Conservation (phyloP, 2,797 vertebrate genomes). For the Simalia tracyae region DNA sequence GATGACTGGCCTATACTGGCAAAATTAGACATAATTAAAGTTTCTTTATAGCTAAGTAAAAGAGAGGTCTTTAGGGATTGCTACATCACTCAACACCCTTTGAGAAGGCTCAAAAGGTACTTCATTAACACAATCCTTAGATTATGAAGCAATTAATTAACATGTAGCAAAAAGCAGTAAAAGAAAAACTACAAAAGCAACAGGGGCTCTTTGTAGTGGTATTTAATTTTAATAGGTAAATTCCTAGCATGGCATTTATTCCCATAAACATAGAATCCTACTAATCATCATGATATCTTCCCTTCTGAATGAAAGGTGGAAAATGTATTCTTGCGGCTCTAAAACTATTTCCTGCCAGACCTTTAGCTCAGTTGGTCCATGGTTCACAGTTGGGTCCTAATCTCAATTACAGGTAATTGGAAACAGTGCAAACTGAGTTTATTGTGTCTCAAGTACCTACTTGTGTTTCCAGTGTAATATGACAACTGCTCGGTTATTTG, state of each 20-base stretch:
- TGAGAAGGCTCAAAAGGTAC: conserved; percentile 12
- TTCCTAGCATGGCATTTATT: not conserved
- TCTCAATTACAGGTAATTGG: not conserved
- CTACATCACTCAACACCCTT: not conserved
- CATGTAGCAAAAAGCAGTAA: not conserved
- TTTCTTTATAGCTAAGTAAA: not conserved
- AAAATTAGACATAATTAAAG: not conserved
- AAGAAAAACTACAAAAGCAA: conserved; percentile 2
- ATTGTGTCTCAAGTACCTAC: not conserved
- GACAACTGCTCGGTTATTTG: not conserved
- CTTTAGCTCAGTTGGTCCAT: not conserved
- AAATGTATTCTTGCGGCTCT: not conserved
- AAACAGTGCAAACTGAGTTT: not conserved
- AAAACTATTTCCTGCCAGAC: not conserved
- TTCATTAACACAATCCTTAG: conserved; percentile 24
- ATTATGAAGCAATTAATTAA: conserved; percentile 7
- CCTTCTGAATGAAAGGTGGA: not conserved
- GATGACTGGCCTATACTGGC: not conserved
- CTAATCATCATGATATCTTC: not conserved
- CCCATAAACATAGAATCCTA: conserved; percentile 12
- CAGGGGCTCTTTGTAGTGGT: not conserved
- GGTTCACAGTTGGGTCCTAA: not conserved
- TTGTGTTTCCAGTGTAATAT: not conserved
- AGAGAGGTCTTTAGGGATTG: not conserved
- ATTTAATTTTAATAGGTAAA: conserved; percentile 25